phyloP scores from a whole-genome alignment of 2,113 vertebrate species.

The Prunella fulvescens region DNA sequence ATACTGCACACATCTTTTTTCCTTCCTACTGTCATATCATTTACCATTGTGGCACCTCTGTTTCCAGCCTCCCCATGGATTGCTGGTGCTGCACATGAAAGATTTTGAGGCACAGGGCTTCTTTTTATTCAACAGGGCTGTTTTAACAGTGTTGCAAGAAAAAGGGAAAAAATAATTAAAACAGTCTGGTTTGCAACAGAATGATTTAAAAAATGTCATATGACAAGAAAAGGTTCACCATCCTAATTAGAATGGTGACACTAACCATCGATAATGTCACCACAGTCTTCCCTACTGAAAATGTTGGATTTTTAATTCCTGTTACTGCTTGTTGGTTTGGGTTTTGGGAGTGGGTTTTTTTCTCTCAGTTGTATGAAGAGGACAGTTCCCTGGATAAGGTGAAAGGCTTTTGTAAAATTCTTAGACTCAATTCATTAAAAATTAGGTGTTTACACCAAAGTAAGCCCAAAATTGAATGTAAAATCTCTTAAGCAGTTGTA shows the following conservation, averaged over 20 bases:
- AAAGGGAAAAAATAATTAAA: not conserved
- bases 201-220: not conserved
- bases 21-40: not conserved
- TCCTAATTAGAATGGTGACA: not conserved
- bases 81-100: not conserved
- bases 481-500: slow-evolving; percentile 9
- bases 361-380: not conserved
- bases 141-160: not conserved
- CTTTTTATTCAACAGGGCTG: not conserved
- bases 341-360: not conserved
- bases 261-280: not conserved
- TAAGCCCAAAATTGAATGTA: not conserved
- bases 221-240: not conserved
- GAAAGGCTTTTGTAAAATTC: not conserved
- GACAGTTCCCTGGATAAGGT: not conserved
- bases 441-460: not conserved
- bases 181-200: not conserved
- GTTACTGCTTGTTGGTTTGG: not conserved
- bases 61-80: not conserved
- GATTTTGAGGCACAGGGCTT: not conserved
- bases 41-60: not conserved
- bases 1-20: not conserved
- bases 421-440: not conserved
- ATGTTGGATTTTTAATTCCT: not conserved
- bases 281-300: not conserved